phyloP scores from a whole-genome alignment of 2,113 vertebrate species.

The Ameiurus melas region DNA sequence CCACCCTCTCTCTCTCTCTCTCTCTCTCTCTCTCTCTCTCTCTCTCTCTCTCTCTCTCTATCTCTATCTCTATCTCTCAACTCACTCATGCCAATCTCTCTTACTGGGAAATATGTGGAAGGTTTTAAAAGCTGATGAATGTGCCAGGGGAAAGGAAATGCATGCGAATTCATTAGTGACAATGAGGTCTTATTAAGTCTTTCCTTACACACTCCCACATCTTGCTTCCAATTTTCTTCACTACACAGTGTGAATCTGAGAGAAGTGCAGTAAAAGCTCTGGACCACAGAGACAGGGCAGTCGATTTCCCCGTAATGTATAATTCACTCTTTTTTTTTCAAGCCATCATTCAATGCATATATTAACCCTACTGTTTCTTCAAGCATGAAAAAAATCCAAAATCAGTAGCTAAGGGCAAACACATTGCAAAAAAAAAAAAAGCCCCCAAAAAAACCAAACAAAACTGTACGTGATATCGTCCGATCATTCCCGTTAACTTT shows the following conservation, averaged over 20 bases:
- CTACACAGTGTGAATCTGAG: background rate
- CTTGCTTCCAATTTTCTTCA: constrained; percentile 42
- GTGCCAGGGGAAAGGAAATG: constrained; percentile 49
- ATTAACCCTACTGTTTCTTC: constrained; percentile 26
- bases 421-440: too few relatives aligned
- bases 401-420: background rate
- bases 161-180: constrained; percentile 53
- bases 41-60: background rate
- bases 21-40: background rate
- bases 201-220: constrained; percentile 32
- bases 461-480: background rate
- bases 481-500: background rate
- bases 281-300: constrained; percentile 4
- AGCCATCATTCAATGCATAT: constrained; percentile 31
- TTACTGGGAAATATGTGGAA: constrained; percentile 12
- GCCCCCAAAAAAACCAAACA: background rate
- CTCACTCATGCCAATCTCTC: constrained; percentile 13
- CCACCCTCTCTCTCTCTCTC: background rate
- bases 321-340: constrained; percentile 42
- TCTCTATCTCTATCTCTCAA: background rate
- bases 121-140: constrained; percentile 43
- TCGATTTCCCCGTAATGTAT: constrained; percentile 27
- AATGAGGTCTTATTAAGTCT: constrained; percentile 52
- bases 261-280: constrained; percentile 31
- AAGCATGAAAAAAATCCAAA: background rate